Evolutionary conservation across 64 coral and sea anemone species (phyloP).

Genomic region (Pocillopora damicornis): DNA sequence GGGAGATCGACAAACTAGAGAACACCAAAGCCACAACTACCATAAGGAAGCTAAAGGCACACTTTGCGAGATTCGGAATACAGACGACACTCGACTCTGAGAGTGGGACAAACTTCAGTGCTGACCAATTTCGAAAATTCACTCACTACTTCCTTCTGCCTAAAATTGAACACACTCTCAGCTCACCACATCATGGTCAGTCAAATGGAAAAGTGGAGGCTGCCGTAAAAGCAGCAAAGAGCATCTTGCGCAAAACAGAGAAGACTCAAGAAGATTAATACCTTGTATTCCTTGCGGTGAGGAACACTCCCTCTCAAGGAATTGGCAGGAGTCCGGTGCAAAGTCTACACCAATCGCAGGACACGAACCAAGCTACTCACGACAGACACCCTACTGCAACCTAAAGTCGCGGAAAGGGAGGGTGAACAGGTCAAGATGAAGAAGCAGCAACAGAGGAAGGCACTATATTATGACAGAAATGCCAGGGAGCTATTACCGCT

Average conservation of each 20-base stretch:
- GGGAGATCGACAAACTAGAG: conserved; percentile 44
- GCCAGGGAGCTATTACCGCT: conserved; percentile 33
- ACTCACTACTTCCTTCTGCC: too few relatives aligned
- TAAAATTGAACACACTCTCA: too few relatives aligned
- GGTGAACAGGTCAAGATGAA: conserved; percentile 20
- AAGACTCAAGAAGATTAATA: background rate
- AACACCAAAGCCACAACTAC: conserved; percentile 4
- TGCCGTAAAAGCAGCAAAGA: too few relatives aligned
- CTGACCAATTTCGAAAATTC: too few relatives aligned
- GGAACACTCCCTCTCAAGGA: conserved; percentile 35
- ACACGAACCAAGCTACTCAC: conserved; percentile 1
- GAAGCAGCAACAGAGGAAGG: background rate
- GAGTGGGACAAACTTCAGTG: too few relatives aligned
- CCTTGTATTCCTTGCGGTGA: background rate
- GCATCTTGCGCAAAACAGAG: too few relatives aligned
- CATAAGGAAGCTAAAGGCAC: background rate
- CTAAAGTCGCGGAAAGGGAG: background rate
- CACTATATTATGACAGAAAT: conserved; percentile 46
- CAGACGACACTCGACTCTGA: too few relatives aligned
- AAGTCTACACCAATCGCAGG: conserved; percentile 12
- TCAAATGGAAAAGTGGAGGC: too few relatives aligned
- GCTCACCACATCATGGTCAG: too few relatives aligned
- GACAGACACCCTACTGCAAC: conserved; percentile 22
- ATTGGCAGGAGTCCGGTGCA: conserved; percentile 41
- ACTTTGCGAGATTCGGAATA: too few relatives aligned